Base-by-base conservation (phyloP, 1,140 invertebrate genomes). In the Aradophagus sp. region DNA sequence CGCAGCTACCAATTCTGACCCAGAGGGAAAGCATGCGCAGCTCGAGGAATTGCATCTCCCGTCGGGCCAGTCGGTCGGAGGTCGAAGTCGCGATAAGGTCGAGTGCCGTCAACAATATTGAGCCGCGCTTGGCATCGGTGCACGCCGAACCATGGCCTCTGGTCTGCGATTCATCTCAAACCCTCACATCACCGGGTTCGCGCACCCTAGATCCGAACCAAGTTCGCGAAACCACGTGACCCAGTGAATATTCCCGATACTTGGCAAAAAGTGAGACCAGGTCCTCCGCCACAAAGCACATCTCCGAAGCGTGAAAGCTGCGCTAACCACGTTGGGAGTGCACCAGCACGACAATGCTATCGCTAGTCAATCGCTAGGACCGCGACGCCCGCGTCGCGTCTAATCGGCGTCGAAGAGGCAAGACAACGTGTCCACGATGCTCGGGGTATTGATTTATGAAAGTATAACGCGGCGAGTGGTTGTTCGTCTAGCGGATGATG, bases 1-100 rank as follows among this genome's bases (percentile, higher is more conserved):
- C 50, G 50, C 50, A 66, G 66, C 58, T 61, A 62, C 55, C 61
- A 74, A 56, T 59, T 55, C 55, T 61, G 65, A 69, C 50, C 59
- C 16, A 59, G 47, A 69, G 45, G 19, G 47, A 39, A 48, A 23
- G 80, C 83, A 76, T 82, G 83, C 81, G 82, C 81, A 82, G 48
- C 71, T 74, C 47, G 17, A 31, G 29, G 39, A 29, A 42, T 55
- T 58, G 74, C 35, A 55, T 69, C 65, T 75, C 74, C 71, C 61
- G 67, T 69, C 75, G 80, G 77, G 78, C 78, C 83, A 86, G 84
- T 85, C 78, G 77, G 82, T 84, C 83, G 82, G 80, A 77, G 82
- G 79, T 82, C 76, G 79, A 78, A 83, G 78, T 71, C 74, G 80
- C 77, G 80, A 75, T 75, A 81, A 82, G 77, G 77, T 83, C 76